phyloP scores from a whole-genome alignment of 2,888 invertebrate species.

The Crioceris asparagi region DNA sequence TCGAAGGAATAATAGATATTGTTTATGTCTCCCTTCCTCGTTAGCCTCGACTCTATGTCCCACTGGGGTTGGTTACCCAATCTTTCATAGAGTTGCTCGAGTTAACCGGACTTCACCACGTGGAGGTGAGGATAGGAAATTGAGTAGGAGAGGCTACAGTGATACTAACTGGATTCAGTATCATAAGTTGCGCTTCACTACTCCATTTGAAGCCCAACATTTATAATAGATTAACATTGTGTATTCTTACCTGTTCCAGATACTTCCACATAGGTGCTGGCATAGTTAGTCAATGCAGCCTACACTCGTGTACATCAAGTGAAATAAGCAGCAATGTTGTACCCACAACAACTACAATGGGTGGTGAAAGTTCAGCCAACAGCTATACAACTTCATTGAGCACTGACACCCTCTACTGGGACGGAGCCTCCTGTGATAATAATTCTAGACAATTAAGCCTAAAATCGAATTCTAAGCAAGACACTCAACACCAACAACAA shows the following conservation, averaged over 20 bases:
- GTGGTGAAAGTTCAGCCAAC: slow-evolving; percentile 60
- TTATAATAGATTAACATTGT: too few relatives aligned
- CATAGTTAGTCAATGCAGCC: slow-evolving; percentile 65
- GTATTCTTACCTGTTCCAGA: too few relatives aligned
- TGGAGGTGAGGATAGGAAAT: neutral
- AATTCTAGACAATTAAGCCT: slow-evolving; percentile 32
- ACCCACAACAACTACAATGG: slow-evolving; percentile 37
- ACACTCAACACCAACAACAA: slow-evolving; percentile 23
- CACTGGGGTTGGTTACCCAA: neutral
- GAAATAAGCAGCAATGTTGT: slow-evolving; percentile 54
- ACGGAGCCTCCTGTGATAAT: slow-evolving; percentile 39
- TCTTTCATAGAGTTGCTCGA: neutral
- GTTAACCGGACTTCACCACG: neutral
- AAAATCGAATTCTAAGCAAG: slow-evolving; percentile 42
- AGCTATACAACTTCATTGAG: slow-evolving; percentile 79
- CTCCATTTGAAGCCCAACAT: neutral
- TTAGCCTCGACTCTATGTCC: neutral
- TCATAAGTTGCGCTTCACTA: neutral
- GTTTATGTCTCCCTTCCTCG: neutral
- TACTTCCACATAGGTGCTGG: slow-evolving; percentile 58
- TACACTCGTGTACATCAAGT: slow-evolving; percentile 75
- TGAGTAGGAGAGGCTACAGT: neutral
- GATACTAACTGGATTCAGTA: neutral
- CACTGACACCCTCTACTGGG: slow-evolving; percentile 81
- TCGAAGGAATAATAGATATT: too few relatives aligned